Evolutionary conservation across 2,113 vertebrate species (phyloP), one percentile per base, ranked within the genome.

Genomic region (Catharus fuscescens): DNA sequence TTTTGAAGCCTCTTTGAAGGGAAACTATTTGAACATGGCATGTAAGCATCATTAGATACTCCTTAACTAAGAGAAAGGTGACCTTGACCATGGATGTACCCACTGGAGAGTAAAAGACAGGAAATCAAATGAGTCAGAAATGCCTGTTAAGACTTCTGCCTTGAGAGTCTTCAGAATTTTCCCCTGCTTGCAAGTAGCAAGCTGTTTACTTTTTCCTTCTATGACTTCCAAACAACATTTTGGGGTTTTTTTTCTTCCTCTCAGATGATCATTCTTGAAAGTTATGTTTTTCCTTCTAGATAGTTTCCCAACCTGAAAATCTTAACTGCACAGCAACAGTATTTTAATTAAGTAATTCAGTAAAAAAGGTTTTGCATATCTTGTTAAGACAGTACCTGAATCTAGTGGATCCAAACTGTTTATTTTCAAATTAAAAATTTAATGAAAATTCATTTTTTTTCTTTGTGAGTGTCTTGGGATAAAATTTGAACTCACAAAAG

Each of bases 1-100:
- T 81, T 96, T 96, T 79, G 18, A 80, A 90, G 92, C 23, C 31
- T 87, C 90, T 81, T 70, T 91, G 65, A 91, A 95, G 44, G 45
- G 31, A 83, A 44, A 32, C 15, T 66, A 14, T 89, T 88, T 84
- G 78, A 94, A 65, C 29, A 20, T 5, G 34, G 28, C 14, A 31
- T 8, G 11, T 9, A 57, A 83, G 62, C 8, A 24, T 23, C 60
- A 60, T 19, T 54, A 54, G 21, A 47, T 14, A 20, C 71, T 82
- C 18, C 47, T 66, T 85, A 92, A 70, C 9, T n/a, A 91, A 71
- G 61, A 60, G 73, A 88, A 74, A 57, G 47, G 18, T 95, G 96
- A 97, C 96, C 80, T 97, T 97, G 87, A 56, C 14, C 0, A 31
- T 40, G 9, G 24, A 80, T 20, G 17, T 90, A 76, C 61, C 53